These are phyloP conservation scores for Lepus townsendii DNA, from an alignment of 2,797 vertebrate species.

Conservation along the genomic window DNA sequence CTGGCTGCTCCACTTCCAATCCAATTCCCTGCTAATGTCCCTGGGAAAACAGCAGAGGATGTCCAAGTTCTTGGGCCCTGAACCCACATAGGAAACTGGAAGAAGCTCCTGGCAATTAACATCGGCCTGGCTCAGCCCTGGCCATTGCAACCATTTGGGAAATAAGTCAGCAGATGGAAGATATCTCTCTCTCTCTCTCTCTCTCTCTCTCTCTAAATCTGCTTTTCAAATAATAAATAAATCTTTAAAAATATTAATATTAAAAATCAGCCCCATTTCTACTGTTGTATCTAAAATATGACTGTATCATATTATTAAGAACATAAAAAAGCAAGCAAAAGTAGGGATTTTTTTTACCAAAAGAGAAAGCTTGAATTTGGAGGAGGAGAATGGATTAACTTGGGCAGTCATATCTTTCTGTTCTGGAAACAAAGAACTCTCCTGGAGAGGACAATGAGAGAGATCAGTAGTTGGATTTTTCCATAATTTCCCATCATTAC, in stretches of 20 bases:
- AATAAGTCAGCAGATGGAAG: no score
- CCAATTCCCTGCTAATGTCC: no score
- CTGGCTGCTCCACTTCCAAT: no score
- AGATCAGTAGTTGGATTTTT: background rate
- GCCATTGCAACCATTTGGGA: no score
- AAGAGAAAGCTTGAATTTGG: slow-evolving; percentile 12
- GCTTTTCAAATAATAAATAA: no score
- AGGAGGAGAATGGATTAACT: background rate
- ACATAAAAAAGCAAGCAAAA: background rate
- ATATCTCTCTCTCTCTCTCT: no score
- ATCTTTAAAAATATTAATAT: slow-evolving; percentile 55
- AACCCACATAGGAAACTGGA: no score
- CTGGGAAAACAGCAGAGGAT: no score
- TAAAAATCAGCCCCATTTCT: slow-evolving; percentile 30
- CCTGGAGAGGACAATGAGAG: background rate
- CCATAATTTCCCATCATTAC: background rate
- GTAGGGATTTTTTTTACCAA: background rate
- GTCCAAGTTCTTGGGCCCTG: no score
- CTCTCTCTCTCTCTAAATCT: no score
- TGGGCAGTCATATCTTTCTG: background rate
- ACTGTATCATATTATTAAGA: background rate
- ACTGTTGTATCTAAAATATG: background rate
- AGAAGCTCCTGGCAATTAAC: no score
- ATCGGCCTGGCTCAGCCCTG: no score
- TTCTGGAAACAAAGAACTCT: background rate